phyloP scores from a whole-genome alignment of 23 tunicate species.

The Trididemnum nubilum region DNA sequence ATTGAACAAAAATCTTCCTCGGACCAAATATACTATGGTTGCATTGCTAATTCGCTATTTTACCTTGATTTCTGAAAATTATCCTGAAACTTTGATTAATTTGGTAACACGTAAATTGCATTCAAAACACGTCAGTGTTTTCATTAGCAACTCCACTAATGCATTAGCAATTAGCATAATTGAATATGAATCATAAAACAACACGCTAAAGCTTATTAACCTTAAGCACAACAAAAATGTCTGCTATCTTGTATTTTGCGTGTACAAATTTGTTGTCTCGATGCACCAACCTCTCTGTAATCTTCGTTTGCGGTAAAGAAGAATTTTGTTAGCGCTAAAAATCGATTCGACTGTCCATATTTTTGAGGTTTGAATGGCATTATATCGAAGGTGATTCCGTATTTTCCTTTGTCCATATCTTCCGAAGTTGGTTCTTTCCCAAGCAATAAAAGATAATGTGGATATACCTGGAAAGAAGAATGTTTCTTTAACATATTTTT shows the following conservation, averaged over 20 bases:
- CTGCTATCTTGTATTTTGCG: no score
- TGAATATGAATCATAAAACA: no score
- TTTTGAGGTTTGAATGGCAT: slow-evolving; percentile 64
- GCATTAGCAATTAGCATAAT: no score
- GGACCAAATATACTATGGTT: neutral
- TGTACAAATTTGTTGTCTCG: neutral
- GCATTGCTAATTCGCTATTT: neutral
- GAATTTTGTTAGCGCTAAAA: slow-evolving; percentile 54
- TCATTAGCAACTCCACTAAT: no score
- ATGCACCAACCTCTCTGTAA: slow-evolving; percentile 61
- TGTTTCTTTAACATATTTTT: no score
- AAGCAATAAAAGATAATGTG: slow-evolving; percentile 59
- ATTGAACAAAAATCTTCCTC: neutral
- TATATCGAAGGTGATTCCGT: slow-evolving; percentile 55
- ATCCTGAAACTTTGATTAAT: neutral
- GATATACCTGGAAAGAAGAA: slow-evolving; percentile 50
- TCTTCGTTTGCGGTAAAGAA: slow-evolving; percentile 75
- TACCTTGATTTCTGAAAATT: neutral
- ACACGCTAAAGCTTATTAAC: no score
- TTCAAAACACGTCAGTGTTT: no score
- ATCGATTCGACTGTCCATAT: slow-evolving; percentile 59
- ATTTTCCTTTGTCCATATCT: slow-evolving; percentile 57
- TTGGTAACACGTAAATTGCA: no score
- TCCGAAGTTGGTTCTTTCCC: slow-evolving; percentile 79
- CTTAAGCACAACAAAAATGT: no score